These are phyloP conservation scores for Zelleria hepariella DNA, from an alignment of 2,888 invertebrate genomes.

Conservation along the genomic window DNA sequence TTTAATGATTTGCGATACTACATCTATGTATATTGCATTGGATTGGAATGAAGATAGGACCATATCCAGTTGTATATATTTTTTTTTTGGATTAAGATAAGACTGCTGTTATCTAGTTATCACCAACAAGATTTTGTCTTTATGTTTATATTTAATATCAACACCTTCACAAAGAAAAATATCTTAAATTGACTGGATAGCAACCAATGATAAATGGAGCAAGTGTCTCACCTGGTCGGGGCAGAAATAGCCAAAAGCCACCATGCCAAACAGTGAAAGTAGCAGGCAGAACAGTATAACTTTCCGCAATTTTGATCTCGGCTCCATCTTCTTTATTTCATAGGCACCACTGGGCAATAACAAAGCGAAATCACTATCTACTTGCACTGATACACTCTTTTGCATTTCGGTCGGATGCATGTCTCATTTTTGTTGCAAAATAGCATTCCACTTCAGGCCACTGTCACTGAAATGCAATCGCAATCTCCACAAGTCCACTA, in stretches of 20 bases:
- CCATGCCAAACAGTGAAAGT: constrained; percentile 87
- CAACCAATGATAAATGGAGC: background rate
- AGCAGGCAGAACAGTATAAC: constrained; percentile 86
- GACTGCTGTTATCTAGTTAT: too few relatives aligned
- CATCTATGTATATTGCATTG: too few relatives aligned
- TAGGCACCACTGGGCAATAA: constrained; percentile 83
- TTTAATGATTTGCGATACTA: too few relatives aligned
- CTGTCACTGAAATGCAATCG: constrained; percentile 1
- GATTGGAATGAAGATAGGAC: too few relatives aligned
- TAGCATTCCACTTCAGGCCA: constrained; percentile 1
- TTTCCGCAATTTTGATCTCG: constrained; percentile 83
- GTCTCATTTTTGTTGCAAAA: constrained; percentile 55
- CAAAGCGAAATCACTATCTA: constrained; percentile 86
- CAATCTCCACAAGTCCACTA: background rate
- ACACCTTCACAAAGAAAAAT: too few relatives aligned
- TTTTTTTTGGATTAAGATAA: too few relatives aligned
- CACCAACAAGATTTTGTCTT: too few relatives aligned
- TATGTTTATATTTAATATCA: too few relatives aligned
- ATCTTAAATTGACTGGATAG: too few relatives aligned
- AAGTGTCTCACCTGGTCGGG: constrained; percentile 80
- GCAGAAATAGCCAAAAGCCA: constrained; percentile 92
- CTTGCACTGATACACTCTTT: constrained; percentile 87
- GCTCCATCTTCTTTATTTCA: constrained; percentile 89
- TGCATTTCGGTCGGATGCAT: constrained; percentile 74
- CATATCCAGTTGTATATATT: too few relatives aligned